These are phyloP conservation scores for Callosobruchus maculatus DNA, from an alignment of 2,888 invertebrate species.

Conservation along the genomic window DNA sequence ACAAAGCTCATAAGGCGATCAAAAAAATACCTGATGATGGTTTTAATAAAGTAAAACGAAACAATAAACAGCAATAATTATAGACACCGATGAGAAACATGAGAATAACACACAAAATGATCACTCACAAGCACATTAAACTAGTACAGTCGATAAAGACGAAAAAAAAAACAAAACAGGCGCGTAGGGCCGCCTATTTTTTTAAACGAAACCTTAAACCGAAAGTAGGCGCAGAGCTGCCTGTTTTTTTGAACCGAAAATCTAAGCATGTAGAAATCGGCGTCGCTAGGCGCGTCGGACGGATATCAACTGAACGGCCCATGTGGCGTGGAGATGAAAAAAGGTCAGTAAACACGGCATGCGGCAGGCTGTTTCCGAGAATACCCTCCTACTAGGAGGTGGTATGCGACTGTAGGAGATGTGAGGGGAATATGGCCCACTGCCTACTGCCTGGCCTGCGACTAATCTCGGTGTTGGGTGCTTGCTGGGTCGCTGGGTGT, in stretches of 20 bases:
- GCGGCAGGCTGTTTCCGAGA: background rate
- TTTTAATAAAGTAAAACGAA: no score
- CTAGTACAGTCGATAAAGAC: background rate
- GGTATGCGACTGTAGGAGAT: background rate
- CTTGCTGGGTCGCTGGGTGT: background rate
- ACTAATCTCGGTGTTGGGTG: background rate
- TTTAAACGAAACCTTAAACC: no score
- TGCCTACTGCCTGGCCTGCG: background rate
- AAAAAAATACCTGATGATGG: no score
- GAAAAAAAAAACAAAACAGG: background rate
- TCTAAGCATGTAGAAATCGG: background rate
- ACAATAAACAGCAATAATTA: no score
- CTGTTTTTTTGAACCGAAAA: background rate
- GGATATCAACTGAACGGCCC: background rate
- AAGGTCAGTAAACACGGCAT: background rate
- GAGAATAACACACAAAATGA: background rate
- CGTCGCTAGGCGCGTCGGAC: background rate
- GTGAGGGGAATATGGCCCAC: background rate
- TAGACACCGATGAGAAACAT: background rate
- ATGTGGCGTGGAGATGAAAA: background rate
- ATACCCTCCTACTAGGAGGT: background rate
- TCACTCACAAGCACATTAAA: background rate
- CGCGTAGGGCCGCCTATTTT: background rate
- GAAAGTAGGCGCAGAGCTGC: background rate
- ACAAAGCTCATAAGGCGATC: no score